Percentiles rank a stretch among this genome's conserved stretches.
Evolutionary conservation across 2,113 vertebrate species (phyloP).

Genomic region (Columba janthina): DNA sequence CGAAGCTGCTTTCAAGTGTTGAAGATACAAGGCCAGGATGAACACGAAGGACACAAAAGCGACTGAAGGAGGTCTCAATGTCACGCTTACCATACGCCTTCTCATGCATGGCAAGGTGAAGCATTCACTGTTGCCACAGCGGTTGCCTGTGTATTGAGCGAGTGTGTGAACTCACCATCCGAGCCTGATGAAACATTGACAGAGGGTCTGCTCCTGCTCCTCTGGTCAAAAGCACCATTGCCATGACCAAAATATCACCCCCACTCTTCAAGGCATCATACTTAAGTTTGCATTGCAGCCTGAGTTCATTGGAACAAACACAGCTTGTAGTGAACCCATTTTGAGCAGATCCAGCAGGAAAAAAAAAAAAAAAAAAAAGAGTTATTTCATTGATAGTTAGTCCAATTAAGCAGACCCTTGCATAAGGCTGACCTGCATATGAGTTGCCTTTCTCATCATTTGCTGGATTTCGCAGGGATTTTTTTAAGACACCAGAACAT

Average conservation of each 20-base stretch:
- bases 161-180: neutral
- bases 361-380: neutral
- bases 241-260: neutral
- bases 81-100: conserved; percentile 88
- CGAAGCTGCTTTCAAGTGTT: conserved; percentile 49
- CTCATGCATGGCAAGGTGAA: conserved; percentile 94
- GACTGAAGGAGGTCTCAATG: conserved; percentile 85
- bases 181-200: neutral
- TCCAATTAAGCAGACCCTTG: neutral
- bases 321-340: accelerated
- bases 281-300: neutral
- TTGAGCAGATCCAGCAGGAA: accelerated
- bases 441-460: neutral
- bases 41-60: conserved; percentile 80
- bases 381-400: neutral
- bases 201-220: neutral
- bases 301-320: neutral
- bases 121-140: neutral
- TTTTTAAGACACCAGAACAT: neutral
- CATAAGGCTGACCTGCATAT: neutral
- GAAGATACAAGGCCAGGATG: conserved; percentile 67
- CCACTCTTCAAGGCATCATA: neutral
- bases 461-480: neutral
- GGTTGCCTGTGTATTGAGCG: neutral
- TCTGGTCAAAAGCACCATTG: neutral